Evolutionary conservation across 2,113 vertebrate species (phyloP), one percentile per base, ranked within the genome.

Genomic region (Colossoma macropomum): DNA sequence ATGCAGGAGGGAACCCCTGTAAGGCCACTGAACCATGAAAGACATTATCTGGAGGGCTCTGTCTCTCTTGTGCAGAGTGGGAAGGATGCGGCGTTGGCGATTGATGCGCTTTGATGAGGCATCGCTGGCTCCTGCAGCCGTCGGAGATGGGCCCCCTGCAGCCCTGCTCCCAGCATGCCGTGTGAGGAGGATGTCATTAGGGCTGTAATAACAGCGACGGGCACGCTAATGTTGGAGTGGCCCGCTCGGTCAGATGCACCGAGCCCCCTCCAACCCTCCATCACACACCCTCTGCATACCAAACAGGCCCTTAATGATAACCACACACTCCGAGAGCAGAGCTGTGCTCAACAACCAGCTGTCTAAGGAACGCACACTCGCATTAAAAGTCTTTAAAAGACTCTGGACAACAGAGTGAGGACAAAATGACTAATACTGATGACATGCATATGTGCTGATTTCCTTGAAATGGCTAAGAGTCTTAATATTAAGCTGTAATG

Each of bases 151-250:
- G 94, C 92, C 91, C 93, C 96, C 95, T 89, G 95, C 94, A 92
- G 90, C 95, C 94, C 91, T 86, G 93, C 96, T 96, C 96, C 90
- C 96, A 97, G 97, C 97, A 92, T 91, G 97, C 93, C 86, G 82
- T 95, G 90, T 95, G 91, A 92, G 88, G 87, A 91, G 89, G 93
- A 94, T 96, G 94, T 96, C 96, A 96, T 97, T 96, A 97, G 92
- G 91, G 92, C 92, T 91, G 87, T 94, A 95, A 97, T 94, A 96
- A 95, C 94, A 94, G 93, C 93, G 90, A 94, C 92, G 92, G 93
- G 91, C 92, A 90, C 93, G 92, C 95, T 96, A 96, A 93, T 62
- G 77, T 93, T 93, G 90, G 91, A 95, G 94, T 94, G 92, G 91
- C 92, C 95, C 84, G 76, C 91, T 93, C 91, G 91, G 88, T 90